These are phyloP conservation scores for Gymnocheta viridis DNA, from an alignment of 2,888 invertebrate genomes.

Conservation along the genomic window DNA sequence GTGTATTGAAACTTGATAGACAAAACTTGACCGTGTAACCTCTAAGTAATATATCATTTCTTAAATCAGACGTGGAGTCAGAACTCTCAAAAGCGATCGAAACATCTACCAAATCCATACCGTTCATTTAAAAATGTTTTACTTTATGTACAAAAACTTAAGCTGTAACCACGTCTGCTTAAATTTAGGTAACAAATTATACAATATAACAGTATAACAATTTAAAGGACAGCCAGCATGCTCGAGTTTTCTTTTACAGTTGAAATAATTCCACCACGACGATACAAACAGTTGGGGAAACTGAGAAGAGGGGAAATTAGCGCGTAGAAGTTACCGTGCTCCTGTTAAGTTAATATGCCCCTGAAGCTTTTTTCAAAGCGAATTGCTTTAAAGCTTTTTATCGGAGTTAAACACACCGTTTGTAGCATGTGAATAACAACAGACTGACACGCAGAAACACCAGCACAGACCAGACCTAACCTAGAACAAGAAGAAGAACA, in stretches of 20 bases:
- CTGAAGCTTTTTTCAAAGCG: slow-evolving; percentile 4
- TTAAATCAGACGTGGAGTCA: too few relatives aligned
- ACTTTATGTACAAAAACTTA: too few relatives aligned
- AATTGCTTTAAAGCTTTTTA: slow-evolving; percentile 22
- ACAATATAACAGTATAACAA: background rate
- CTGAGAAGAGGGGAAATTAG: slow-evolving; percentile 6
- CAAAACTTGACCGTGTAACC: too few relatives aligned
- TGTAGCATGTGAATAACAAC: background rate
- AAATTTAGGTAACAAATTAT: too few relatives aligned
- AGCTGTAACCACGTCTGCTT: too few relatives aligned
- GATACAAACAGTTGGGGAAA: background rate
- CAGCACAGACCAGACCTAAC: slow-evolving; percentile 46
- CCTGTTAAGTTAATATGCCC: background rate
- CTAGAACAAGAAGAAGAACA: slow-evolving; percentile 27
- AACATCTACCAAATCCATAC: too few relatives aligned
- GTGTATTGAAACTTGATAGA: too few relatives aligned
- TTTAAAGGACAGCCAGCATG: background rate
- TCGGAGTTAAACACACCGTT: slow-evolving; percentile 26
- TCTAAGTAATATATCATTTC: too few relatives aligned
- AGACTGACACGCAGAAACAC: slow-evolving; percentile 5
- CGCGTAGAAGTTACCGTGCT: background rate
- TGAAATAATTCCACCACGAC: background rate
- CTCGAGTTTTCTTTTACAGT: background rate
- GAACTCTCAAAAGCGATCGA: too few relatives aligned
- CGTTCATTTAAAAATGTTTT: too few relatives aligned